phyloP scores from a whole-genome alignment of 2,888 invertebrate genomes.

The Phyllotreta cruciferae region DNA sequence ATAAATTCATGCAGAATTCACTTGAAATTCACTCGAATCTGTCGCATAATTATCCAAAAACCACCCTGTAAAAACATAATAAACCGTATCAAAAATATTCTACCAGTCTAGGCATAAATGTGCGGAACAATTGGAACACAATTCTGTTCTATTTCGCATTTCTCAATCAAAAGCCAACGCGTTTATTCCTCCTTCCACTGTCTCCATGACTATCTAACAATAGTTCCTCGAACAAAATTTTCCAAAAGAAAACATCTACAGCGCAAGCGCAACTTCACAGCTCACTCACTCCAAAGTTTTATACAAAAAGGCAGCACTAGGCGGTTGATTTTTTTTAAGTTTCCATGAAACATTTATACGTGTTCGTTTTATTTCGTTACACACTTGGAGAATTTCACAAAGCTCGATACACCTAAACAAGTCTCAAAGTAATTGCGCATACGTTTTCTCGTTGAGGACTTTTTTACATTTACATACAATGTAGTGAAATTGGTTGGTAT shows the following conservation, averaged over 20 bases:
- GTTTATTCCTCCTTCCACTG: background rate
- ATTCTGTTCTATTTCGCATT: too few relatives aligned
- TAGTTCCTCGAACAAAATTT: slow-evolving; percentile 35
- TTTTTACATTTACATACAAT: background rate
- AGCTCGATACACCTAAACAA: slow-evolving; percentile 35
- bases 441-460: background rate
- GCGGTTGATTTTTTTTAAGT: slow-evolving; percentile 41
- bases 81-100: too few relatives aligned
- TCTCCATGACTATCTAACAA: background rate
- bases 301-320: slow-evolving; percentile 52
- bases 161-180: too few relatives aligned
- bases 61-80: too few relatives aligned
- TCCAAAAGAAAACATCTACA: slow-evolving; percentile 48
- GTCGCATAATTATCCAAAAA: too few relatives aligned
- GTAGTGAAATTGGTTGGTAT: background rate
- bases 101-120: too few relatives aligned
- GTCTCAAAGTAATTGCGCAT: slow-evolving; percentile 24
- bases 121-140: too few relatives aligned
- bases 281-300: slow-evolving; percentile 47
- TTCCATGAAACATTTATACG: slow-evolving; percentile 24
- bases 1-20: too few relatives aligned
- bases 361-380: slow-evolving; percentile 19
- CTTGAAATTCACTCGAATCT: too few relatives aligned
- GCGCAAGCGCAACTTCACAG: slow-evolving; percentile 52
- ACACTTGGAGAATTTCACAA: slow-evolving; percentile 31